Conservation (phyloP, 2,888 invertebrate species). For the Sceliomorpha sp. region DNA sequence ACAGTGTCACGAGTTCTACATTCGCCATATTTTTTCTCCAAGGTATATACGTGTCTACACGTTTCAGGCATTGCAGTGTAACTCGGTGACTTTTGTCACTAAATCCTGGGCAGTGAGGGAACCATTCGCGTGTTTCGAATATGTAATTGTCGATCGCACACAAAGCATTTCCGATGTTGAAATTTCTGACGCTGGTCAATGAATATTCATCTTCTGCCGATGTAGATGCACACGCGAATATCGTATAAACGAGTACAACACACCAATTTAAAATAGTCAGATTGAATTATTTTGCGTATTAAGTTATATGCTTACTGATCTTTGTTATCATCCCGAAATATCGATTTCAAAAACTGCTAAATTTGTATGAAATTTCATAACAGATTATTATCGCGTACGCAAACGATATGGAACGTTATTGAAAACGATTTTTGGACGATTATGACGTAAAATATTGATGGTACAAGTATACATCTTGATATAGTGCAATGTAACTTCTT, state of each 20-base stretch:
- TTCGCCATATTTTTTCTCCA: constrained; percentile 13
- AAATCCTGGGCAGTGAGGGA: constrained; percentile 50
- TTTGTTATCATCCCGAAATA: constrained; percentile 28
- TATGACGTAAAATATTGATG: no score
- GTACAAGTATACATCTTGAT: no score
- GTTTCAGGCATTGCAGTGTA: constrained; percentile 21
- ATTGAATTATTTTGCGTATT: constrained; percentile 34
- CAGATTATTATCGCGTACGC: no score
- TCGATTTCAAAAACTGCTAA: constrained; percentile 17
- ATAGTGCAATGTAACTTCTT: no score
- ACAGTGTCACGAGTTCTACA: constrained; percentile 36
- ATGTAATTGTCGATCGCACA: constrained; percentile 62
- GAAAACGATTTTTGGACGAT: no score
- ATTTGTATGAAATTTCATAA: constrained; percentile 37
- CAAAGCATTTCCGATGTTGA: constrained; percentile 60
- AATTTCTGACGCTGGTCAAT: constrained; percentile 49
- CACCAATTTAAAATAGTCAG: constrained; percentile 33
- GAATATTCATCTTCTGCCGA: constrained; percentile 61
- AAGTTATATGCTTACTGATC: constrained; percentile 37
- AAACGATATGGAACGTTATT: no score
- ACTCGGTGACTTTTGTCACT: constrained; percentile 40
- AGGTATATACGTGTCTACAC: constrained; percentile 27
- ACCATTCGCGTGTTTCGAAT: constrained; percentile 60
- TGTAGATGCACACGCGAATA: constrained; percentile 32
- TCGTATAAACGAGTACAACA: constrained; percentile 17